Conservation (phyloP, 2,113 vertebrate genomes). For the Pomatorhinus ruficollis region DNA sequence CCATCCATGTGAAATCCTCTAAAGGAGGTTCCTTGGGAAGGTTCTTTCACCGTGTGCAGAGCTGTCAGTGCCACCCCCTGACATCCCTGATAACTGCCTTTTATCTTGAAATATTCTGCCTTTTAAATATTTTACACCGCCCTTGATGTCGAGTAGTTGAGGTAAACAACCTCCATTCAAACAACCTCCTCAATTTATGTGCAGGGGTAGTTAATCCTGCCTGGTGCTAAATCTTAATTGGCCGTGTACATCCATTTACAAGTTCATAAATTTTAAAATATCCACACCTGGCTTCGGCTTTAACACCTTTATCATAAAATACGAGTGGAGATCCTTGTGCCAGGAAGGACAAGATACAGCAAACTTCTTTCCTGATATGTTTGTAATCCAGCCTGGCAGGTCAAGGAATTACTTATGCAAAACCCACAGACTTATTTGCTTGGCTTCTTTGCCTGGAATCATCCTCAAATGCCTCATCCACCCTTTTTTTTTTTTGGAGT, state of each 20-base stretch:
- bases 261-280: slow-evolving; percentile 63
- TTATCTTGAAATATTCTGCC: slow-evolving; percentile 24
- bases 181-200: slow-evolving; percentile 2
- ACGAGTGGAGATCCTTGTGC: slow-evolving; percentile 25
- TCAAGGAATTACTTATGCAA: neutral
- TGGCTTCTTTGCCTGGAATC: neutral
- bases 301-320: slow-evolving; percentile 49
- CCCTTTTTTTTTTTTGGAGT: slow-evolving; percentile 12
- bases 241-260: slow-evolving; percentile 28
- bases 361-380: neutral
- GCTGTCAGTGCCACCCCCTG: neutral
- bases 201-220: slow-evolving; percentile 9
- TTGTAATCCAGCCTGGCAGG: slow-evolving; percentile 29
- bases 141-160: slow-evolving; percentile 18
- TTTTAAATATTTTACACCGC: slow-evolving; percentile 43
- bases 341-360: neutral
- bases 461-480: neutral
- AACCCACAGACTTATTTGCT: neutral
- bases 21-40: neutral
- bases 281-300: slow-evolving; percentile 33
- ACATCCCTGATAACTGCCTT: neutral
- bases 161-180: slow-evolving; percentile 46
- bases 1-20: neutral
- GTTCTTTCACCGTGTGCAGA: neutral
- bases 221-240: slow-evolving; percentile 53